Evolutionary conservation across 2,113 vertebrate species (phyloP).

Genomic region (Brachirus orientalis): DNA sequence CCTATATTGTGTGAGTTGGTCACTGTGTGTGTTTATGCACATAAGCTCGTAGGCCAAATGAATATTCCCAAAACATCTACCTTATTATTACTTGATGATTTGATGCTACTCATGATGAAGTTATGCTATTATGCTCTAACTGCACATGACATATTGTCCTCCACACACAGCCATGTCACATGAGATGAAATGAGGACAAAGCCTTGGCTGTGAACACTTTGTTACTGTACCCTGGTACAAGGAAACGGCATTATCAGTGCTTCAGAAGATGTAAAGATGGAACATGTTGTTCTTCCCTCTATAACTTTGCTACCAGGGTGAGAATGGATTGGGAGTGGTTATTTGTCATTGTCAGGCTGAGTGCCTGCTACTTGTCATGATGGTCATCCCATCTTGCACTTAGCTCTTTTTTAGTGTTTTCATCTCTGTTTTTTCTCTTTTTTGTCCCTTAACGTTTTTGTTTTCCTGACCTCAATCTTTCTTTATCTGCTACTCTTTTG

Average conservation of each 20-base stretch:
- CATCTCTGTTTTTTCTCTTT: conserved; percentile 13
- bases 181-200: conserved; percentile 1
- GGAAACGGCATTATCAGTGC: conserved; percentile 62
- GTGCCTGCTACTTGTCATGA: conserved; percentile 40
- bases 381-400: conserved; percentile 18
- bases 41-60: no score
- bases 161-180: background rate
- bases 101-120: no score
- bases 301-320: conserved; percentile 51
- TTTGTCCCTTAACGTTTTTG: background rate
- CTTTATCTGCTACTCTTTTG: background rate
- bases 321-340: conserved; percentile 57
- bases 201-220: conserved; percentile 10
- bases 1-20: no score
- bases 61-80: no score
- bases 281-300: conserved; percentile 59
- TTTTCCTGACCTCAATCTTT: background rate
- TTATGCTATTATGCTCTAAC: background rate
- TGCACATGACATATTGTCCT: background rate
- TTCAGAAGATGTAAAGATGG: conserved; percentile 54
- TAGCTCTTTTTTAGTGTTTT: conserved; percentile 19
- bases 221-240: conserved; percentile 36
- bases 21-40: no score
- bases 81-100: no score
- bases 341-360: conserved; percentile 61